These are phyloP conservation scores for Oryzias melastigma DNA, from an alignment of 2,113 vertebrate species.

Conservation along the genomic window DNA sequence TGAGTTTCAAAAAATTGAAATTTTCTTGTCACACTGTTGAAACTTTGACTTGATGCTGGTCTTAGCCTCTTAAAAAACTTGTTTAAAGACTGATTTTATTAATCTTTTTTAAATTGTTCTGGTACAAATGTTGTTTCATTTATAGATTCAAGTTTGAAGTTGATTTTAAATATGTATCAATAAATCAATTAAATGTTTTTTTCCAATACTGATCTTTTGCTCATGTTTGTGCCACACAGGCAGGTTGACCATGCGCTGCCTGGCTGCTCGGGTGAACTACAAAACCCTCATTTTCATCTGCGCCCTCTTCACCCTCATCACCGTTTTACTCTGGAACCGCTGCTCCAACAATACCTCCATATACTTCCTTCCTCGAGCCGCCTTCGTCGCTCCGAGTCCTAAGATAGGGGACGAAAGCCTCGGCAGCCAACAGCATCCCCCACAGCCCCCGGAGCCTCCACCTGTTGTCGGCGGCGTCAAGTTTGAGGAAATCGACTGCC, in stretches of 20 bases:
- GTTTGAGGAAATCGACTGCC: conserved; percentile 95
- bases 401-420: conserved; percentile 71
- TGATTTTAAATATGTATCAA: too few species aligned
- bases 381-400: conserved; percentile 64
- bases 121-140: too few species aligned
- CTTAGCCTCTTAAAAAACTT: too few species aligned
- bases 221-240: conserved; percentile 68
- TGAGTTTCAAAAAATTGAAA: too few species aligned
- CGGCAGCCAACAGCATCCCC: conserved; percentile 76
- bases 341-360: conserved; percentile 83
- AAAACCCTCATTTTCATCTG: conserved; percentile 95
- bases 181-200: background rate
- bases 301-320: conserved; percentile 89
- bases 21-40: too few species aligned
- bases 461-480: conserved; percentile 80
- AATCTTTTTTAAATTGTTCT: too few species aligned
- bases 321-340: conserved; percentile 92
- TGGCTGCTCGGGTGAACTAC: conserved; percentile 95
- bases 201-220: background rate
- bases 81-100: too few species aligned
- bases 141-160: too few species aligned
- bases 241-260: conserved; percentile 94
- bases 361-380: conserved; percentile 66
- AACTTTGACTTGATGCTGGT: too few species aligned
- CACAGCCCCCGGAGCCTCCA: conserved; percentile 84